Evolutionary conservation across 1,140 invertebrate genomes (phyloP), one percentile per base, ranked within the genome.

Genomic region (Formica exsecta): DNA sequence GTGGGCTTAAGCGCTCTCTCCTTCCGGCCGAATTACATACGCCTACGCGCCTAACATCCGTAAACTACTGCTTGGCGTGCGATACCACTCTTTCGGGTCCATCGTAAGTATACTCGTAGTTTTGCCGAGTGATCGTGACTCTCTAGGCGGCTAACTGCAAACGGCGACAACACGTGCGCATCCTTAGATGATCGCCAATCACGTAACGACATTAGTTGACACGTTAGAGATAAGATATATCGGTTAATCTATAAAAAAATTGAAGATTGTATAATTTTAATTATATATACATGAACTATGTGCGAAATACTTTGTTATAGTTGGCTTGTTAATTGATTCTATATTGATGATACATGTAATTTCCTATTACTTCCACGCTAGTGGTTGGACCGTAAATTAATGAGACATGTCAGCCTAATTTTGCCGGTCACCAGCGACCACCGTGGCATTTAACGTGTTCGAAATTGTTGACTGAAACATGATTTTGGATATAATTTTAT

Each of bases 81-180:
- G 51, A 71, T 85, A 65, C 73, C 11, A 62, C 74, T 68, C 68
- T 74, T 90, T 90, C 89, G 80, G 86, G 86, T 88, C 76, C 57
- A 86, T 59, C 74, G 90, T 91, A 91, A 91, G 90, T 91, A 91
- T 91, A 65, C 25, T 68, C 62, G 81, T 70, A 79, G 62, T 79
- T 86, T 54, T 74, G 25, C 64, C 81, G 70, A 86, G 81, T 57
- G 73, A 86, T 90, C 79, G 84, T 85, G 59, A 68, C 44, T 79
- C 22, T 75, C 64, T 25, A 84, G 44, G 16, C 54, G 76, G 51
- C 68, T 66, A 22, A 41, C 22, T 79, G 75, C 75, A 74, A 70
- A 66, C 74, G 84, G 68, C 29, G 79, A 66, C 65, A 16, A 44
- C 66, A 13, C 57, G 68, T 41, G 25, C 54, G 68, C 36, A 61